phyloP scores from a whole-genome alignment of 1,140 invertebrate species.

The Lethrus apterus region DNA sequence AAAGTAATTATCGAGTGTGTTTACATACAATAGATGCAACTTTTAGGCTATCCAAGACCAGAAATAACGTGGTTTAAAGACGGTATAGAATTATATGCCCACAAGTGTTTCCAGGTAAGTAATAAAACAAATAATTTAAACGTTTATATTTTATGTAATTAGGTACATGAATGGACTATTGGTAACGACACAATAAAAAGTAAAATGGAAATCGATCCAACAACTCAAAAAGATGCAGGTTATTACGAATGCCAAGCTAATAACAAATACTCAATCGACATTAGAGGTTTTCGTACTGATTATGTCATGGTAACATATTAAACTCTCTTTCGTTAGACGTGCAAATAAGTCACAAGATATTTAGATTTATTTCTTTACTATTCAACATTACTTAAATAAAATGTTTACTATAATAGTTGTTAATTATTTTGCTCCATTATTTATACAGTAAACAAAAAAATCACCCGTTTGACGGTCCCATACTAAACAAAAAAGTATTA shows the following conservation, averaged over 20 bases:
- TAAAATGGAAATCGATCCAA: constrained; percentile 91
- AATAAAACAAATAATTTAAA: neutral
- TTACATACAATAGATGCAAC: no score
- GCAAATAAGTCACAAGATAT: constrained; percentile 12
- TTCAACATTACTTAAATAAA: no score
- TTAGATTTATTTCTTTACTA: no score
- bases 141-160: constrained; percentile 2
- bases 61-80: constrained; percentile 92
- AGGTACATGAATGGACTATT: constrained; percentile 84
- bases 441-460: no score
- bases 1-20: no score
- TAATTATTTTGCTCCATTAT: no score
- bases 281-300: constrained; percentile 61
- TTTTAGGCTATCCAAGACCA: constrained; percentile 57
- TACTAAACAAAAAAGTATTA: no score
- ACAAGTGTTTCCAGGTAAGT: constrained; percentile 78
- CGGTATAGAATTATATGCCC: constrained; percentile 79
- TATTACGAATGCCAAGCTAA: constrained; percentile 70
- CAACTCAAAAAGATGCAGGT: constrained; percentile 81
- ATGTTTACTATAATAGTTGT: no score
- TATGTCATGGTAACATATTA: constrained; percentile 60
- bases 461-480: no score
- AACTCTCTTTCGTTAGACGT: constrained; percentile 21
- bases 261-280: constrained; percentile 68
- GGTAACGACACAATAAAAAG: constrained; percentile 80